Base-by-base conservation (phyloP, 2,888 invertebrate species). In the Apamea crenata region DNA sequence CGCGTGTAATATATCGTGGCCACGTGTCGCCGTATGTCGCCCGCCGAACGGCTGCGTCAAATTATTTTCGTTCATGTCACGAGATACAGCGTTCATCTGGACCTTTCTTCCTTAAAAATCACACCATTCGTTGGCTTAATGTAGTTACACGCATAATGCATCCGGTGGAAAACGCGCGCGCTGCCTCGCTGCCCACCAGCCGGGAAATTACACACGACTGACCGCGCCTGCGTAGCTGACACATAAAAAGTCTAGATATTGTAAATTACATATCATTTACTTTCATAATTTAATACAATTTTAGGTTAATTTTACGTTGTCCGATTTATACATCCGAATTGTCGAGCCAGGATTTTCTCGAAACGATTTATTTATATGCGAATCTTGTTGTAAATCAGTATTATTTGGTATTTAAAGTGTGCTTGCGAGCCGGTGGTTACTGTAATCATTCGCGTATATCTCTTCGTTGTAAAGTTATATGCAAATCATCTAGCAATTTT, bases 31-130 rank as follows among this genome's bases (percentile, higher is more conserved):
- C 97, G 96, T 96, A 96, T 96, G 97, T 97, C 96, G 96, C 95
- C 93, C 94, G 94, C 92, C 93, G 95, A 95, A 93, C 96, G 96
- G 96, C 96, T 96, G 96, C 96, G 96, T 96, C 96, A 96, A 96
- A 97, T 96, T 97, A 97, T 97, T 97, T 97, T 97, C 95, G 97
- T 96, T 95, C 97, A 93, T 95, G 97, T 96, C 97, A 96, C 96
- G 95, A 97, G 97, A 97, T 96, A 96, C 96, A 94, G 92, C 93
- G 94, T 95, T 96, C 97, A 96, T 97, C 96, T 97, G 97, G 97
- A 95, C 93, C 94, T 92, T 96, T 96, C 96, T 96, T 96, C 96
- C 95, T 96, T 96, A 95, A 96, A 96, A 96, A 96, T 95, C 95
- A 95, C 94, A 93, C 91, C 94, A 94, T 94, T 94, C 95, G 95